phyloP scores from a whole-genome alignment of 2,888 invertebrate genomes.

The Parasteatoda lunata region DNA sequence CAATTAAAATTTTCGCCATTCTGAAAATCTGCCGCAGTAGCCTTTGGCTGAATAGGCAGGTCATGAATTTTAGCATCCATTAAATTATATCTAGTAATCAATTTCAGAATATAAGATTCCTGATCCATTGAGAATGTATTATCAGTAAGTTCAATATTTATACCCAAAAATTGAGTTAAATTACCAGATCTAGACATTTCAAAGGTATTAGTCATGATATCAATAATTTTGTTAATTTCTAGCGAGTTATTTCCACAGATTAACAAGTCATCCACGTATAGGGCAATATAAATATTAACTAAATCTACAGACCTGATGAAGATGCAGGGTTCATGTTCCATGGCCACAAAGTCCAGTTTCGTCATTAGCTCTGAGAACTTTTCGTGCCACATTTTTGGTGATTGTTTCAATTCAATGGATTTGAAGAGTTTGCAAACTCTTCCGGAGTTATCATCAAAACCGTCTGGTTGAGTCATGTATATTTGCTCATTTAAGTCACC shows the following conservation, averaged over 20 bases:
- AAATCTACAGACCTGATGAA: background rate
- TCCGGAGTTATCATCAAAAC: background rate
- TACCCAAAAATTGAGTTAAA: background rate
- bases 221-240: background rate
- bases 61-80: background rate
- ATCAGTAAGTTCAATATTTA: background rate
- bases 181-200: background rate
- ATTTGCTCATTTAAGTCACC: background rate
- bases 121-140: no score
- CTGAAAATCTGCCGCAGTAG: background rate
- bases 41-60: background rate
- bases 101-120: background rate
- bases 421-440: background rate
- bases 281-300: background rate
- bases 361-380: background rate
- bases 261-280: background rate
- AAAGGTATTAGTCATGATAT: background rate
- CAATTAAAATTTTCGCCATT: background rate
- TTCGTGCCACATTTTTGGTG: background rate
- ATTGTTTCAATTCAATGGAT: constrained; percentile 67
- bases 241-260: background rate
- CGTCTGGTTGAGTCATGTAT: background rate
- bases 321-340: background rate
- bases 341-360: background rate
- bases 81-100: background rate